Percentiles rank a stretch among this genome's conserved stretches.
These are phyloP conservation scores for Coelopa frigida DNA, from an alignment of 1,140 invertebrate genomes.

Conservation along the genomic window DNA sequence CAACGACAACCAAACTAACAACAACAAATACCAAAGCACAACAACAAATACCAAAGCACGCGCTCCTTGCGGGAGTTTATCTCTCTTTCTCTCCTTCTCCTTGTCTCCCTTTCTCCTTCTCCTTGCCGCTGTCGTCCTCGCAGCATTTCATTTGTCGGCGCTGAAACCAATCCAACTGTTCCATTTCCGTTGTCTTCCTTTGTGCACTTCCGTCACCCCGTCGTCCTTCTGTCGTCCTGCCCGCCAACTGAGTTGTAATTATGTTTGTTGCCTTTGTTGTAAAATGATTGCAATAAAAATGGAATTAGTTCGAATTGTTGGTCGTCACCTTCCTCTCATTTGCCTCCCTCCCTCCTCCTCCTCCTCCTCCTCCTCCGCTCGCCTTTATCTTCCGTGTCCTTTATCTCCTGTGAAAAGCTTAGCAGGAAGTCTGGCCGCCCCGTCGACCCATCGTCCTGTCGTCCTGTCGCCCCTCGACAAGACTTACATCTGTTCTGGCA, in stretches of 20 bases:
- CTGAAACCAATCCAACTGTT: slow-evolving; percentile 5
- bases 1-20: too few relatives aligned
- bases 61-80: slow-evolving; percentile 14
- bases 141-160: neutral
- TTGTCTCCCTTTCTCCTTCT: slow-evolving; percentile 2
- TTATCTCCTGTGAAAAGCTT: too few relatives aligned
- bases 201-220: neutral
- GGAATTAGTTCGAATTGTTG: slow-evolving; percentile 11
- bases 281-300: slow-evolving; percentile 12
- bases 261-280: too few relatives aligned
- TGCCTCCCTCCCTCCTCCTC: too few relatives aligned
- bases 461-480: too few relatives aligned
- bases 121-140: neutral
- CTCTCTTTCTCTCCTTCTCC: neutral
- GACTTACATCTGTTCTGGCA: too few relatives aligned
- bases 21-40: too few relatives aligned
- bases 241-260: slow-evolving; percentile 2
- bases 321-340: too few relatives aligned
- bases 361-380: too few relatives aligned
- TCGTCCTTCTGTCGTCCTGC: neutral
- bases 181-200: slow-evolving; percentile 6
- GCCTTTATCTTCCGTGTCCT: too few relatives aligned
- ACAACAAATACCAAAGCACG: slow-evolving; percentile 11
- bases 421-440: too few relatives aligned
- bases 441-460: too few relatives aligned